Base-by-base conservation (phyloP, 2,888 invertebrate genomes). In the Brachypalpus laphriformis region DNA sequence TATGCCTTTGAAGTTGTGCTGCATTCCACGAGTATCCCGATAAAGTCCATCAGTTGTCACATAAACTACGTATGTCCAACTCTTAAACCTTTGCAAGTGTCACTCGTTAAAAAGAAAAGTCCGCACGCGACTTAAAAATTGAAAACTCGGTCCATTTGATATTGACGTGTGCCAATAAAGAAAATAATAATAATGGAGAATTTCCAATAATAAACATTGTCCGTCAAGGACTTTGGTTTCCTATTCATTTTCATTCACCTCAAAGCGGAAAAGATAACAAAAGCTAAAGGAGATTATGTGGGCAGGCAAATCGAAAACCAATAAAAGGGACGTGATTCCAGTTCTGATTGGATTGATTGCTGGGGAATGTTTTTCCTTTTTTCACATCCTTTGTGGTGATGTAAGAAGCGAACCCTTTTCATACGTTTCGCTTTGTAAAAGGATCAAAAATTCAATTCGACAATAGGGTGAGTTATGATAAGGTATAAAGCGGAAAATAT, bases 261-360 rank as follows among this genome's bases (percentile, higher is more conserved):
- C 45, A 20, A 9, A 57, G 57, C 49, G 42, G 18, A 40, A 77
- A 74, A 56, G 63, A 78, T 74, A 85, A 85, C 71, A 85, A 85
- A 83, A 71, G 75, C 85, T 57, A 70, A 81, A 81, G 59, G 71
- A 81, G 85, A 85, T 85, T 85, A 85, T 85, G 81, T 81, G 85
- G 85, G 63, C 75, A 81, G 56, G 81, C 81, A 81, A 85, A 85
- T 85, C 71, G 85, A 85, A 85, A 81, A 85, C 85, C 85, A 81
- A 85, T 85, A 85, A 85, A 85, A 85, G 81, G 85, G 71, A 85
- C 71, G 81, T 85, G 81, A 85, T 85, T 81, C 54, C 75, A 28
- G 70, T 76, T 66, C 54, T 81, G 85, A 85, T 85, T 81, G 75
- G 81, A 85, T 85, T 81, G 85, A 85, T 75, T 85, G 81, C 85